A percentile compares a stretch with the other conserved stretches of the same genome.
Conservation (phyloP, 1,140 invertebrate genomes). For the Drosophila virilis region DNA sequence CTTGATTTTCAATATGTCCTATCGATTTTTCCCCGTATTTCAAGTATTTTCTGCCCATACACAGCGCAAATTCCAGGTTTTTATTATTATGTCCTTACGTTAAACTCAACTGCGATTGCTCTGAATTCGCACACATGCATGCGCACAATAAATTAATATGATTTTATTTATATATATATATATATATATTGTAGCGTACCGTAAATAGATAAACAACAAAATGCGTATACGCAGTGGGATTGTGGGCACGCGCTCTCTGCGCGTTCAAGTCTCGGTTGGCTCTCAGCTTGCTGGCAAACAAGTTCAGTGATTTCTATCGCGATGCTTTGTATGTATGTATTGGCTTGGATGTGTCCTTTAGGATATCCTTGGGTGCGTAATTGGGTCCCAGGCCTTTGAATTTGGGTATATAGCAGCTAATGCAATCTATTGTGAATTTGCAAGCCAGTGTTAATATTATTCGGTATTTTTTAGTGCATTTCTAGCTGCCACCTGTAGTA, state of each 20-base stretch:
- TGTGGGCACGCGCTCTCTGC: conserved; percentile 12
- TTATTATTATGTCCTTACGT: too few species aligned
- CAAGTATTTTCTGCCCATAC: too few species aligned
- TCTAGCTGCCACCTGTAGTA: not conserved
- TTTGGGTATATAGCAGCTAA: not conserved
- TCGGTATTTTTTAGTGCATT: conserved; percentile 22
- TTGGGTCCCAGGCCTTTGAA: conserved; percentile 5
- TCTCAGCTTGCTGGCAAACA: conserved; percentile 11
- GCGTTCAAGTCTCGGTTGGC: conserved; percentile 5
- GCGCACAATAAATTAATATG: not conserved
- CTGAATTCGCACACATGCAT: too few species aligned
- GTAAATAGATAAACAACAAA: conserved; percentile 28
- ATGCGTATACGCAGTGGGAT: conserved; percentile 35
- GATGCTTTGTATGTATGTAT: not conserved
- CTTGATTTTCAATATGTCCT: conserved; percentile 37
- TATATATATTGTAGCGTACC: conserved; percentile 7
- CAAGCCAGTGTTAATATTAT: conserved; percentile 14
- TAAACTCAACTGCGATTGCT: too few species aligned
- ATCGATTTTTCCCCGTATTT: conserved; percentile 33
- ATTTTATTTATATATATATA: not conserved
- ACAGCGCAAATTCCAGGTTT: too few species aligned
- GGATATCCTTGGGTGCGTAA: conserved; percentile 31
- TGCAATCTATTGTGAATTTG: conserved; percentile 9
- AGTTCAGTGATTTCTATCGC: conserved; percentile 8
- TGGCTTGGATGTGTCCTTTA: conserved; percentile 20